Evolutionary conservation across 2,113 vertebrate species (phyloP), one percentile per base, ranked within the genome.

Genomic region (Sphaerodactylus townsendi): DNA sequence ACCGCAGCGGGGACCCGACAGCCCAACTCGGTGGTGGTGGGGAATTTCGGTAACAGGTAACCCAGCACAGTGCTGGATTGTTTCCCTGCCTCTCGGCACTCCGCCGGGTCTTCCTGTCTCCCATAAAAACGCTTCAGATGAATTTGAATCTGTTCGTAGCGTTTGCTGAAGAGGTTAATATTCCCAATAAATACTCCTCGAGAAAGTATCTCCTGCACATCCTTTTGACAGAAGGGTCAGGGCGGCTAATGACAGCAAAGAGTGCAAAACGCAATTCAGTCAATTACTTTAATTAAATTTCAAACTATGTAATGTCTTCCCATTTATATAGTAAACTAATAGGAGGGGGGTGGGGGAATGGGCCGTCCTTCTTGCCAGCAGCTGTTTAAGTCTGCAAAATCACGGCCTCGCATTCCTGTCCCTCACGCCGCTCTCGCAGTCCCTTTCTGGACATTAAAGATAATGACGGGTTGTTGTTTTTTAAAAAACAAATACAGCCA

Each of bases 231-330:
- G 96, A 95, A 93, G 96, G 96, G 96, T 97, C 96, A 96, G 91
- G 93, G 93, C 90, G 95, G 91, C 94, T 97, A 97, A 97, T 92
- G 90, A 97, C 96, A 95, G 96, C 96, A 95, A 96, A 92, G 94
- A 97, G 97, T 96, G 95, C 94, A 96, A 97, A 98, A 98, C 96
- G 97, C 97, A 97, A 96, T 96, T 92, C 94, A 95, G 97, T 97
- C 97, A 96, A 98, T 98, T 98, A 97, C 95, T 96, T 97, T 97
- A 98, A 98, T 98, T 97, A 97, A 97, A 97, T 97, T 95, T 95
- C 93, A 91, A 94, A 94, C 92, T 93, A 88, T 91, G 93, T 94
- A 96, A 96, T 95, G 96, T 95, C 95, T 94, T 95, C 95, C 95
- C 96, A 95, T 97, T 97, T 96, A 94, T 96, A 96, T 81, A 96